Base-by-base conservation (phyloP, 2,113 vertebrate genomes). In the Arenaria interpres region DNA sequence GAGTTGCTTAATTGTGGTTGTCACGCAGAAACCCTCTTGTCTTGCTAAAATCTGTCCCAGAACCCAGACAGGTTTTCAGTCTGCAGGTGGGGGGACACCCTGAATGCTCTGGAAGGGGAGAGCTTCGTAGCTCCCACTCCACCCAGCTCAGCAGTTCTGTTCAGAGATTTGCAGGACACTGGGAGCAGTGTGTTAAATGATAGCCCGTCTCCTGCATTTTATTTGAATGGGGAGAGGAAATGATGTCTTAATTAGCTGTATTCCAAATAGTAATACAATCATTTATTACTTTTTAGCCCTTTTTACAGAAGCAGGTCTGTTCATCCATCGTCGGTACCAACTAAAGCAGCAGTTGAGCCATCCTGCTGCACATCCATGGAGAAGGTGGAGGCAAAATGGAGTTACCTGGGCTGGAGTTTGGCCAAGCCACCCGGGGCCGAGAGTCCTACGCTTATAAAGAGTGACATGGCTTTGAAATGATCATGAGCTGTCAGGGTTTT, bases 151-250 rank as follows among this genome's bases (percentile, higher is more conserved):
- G 63, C n/a, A 45, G 5, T 16, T 59, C 66, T 33, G 10, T 7
- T 21, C 39, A 54, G 53, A 32, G 25, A 24, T 62, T 11, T 46
- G 43, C 53, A 67, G 51, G 69, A 23, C 43, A 14, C n/a, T 2
- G 13, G 59, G 63, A 85, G 68, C 46, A 18, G 27, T 4, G 63
- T 0, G 1, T 37, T 46, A 57, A 37, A 32, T 8, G 28, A 46
- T 30, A n/a, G 59, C 2, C 33, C 21, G 6, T 9, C 48, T 57
- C 89, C 57, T 81, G 64, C 19, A 7, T 16, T 32, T 57, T 11
- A 28, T n/a, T 85, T 69, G 39, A 72, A 33, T 12, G 39, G 83
- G 83, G 75, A 90, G 48, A 85, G 88, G 91, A 73, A 82, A 59
- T 2, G 6, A 35, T 22, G 48, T 7, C 74, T 82, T 32, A 15